Base-by-base conservation (phyloP, 1,140 invertebrate genomes). In the Drosophila suzukii region DNA sequence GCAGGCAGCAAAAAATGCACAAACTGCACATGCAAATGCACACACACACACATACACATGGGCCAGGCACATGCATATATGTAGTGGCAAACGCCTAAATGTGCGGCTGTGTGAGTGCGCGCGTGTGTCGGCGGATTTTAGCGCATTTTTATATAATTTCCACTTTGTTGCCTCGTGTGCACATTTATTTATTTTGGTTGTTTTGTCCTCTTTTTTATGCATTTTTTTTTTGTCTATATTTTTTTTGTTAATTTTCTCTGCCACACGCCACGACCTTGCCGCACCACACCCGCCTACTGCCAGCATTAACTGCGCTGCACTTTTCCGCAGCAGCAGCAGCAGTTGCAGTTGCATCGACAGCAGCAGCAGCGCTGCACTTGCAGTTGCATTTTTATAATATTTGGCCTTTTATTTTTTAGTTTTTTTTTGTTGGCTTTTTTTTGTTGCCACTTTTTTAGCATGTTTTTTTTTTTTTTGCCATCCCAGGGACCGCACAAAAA, bases 91-190 rank as follows among this genome's bases (percentile, higher is more conserved):
- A 32, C 41, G 56, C 70, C 56, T 73, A 70, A 70, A 32, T 34
- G 44, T 68, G 38, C 41, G 34, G 50, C 49, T 60, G 46, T 66
- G 57, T 66, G 71, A 54, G 62, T 70, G 47, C 39, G 43, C 68
- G 53, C 58, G 65, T 81, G 81, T 78, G 82, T 47, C 78, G 78
- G 41, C 49, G 50, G 67, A 89, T 88, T 89, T 89, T 88, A 84
- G 80, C 75, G 90, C 78, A 91, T 81, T 91, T 91, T 91, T 91
- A 88, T 91, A 90, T 90, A 88, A 91, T 90, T 90, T 91, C 75
- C 78, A 84, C 75, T 79, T 84, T 73, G 75, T 81, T 84, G 76
- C 81, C 71, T 70, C 61, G 65, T 70, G 43, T 46, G 72, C 49
- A 66, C 67, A 57, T 74, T 82, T 73, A 76, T 81, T 91, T 77